A percentile compares a stretch with the other conserved stretches of the same genome.
Evolutionary conservation across 2,113 vertebrate genomes (phyloP).

Genomic region (Phrynosoma blainvillii): DNA sequence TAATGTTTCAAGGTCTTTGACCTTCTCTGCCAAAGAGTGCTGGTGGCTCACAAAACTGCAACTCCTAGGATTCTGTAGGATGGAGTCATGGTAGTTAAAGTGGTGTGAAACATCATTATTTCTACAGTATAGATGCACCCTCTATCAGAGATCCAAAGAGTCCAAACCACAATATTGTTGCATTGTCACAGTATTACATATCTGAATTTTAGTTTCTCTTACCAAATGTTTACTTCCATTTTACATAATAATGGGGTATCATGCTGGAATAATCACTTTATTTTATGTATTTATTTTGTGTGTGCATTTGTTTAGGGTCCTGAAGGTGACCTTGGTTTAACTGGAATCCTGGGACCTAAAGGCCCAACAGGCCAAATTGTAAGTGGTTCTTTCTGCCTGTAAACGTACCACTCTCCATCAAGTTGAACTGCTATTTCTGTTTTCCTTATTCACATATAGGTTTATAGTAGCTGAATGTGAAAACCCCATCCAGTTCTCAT

Average conservation of each 20-base stretch:
- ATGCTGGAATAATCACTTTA: slow-evolving; percentile 24
- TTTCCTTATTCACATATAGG: not conserved
- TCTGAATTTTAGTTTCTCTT: not conserved
- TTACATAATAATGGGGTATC: not conserved
- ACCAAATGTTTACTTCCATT: slow-evolving; percentile 29
- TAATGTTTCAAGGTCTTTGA: too few species aligned
- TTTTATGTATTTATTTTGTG: slow-evolving; percentile 10
- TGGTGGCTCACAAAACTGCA: too few species aligned
- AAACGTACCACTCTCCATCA: not conserved
- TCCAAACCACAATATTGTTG: not conserved
- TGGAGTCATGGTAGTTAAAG: too few species aligned
- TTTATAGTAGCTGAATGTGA: not conserved
- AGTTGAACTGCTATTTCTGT: not conserved
- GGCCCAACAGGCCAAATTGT: slow-evolving; percentile 88
- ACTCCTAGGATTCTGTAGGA: too few species aligned
- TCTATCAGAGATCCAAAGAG: not conserved
- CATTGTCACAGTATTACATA: not conserved
- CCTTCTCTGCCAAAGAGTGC: too few species aligned
- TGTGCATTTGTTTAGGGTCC: slow-evolving; percentile 82
- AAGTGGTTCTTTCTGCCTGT: slow-evolving; percentile 65
- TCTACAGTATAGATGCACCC: too few species aligned
- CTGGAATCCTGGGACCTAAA: slow-evolving; percentile 89
- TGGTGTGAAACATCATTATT: too few species aligned
- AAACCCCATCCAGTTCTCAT: not conserved
- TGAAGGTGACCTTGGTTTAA: slow-evolving; percentile 83